These are phyloP conservation scores for Glandiceps talaboti DNA, from an alignment of 53 echinoderm and acorn worm genomes.

Conservation along the genomic window DNA sequence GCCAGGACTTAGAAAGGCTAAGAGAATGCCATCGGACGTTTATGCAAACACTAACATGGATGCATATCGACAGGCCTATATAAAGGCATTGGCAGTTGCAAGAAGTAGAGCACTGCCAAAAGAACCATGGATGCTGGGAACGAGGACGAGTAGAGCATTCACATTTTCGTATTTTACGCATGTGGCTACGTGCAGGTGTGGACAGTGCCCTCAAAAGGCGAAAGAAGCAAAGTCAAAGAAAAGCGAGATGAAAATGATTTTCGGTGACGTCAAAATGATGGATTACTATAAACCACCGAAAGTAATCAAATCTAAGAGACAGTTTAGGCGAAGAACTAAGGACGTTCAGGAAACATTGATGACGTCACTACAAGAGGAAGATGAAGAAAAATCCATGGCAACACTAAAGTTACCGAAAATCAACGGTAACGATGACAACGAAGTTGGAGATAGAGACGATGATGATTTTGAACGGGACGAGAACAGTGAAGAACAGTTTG, in stretches of 20 bases:
- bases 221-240: conserved; percentile 15
- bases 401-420: background rate
- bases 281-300: conserved; percentile 32
- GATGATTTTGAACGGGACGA: background rate
- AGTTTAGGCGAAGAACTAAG: background rate
- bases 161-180: conserved; percentile 63
- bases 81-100: conserved; percentile 37
- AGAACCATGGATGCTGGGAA: conserved; percentile 26
- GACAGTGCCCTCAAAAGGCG: conserved; percentile 25
- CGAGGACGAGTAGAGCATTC: conserved; percentile 35
- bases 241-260: conserved; percentile 34
- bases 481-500: background rate
- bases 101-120: conserved; percentile 29
- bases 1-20: background rate
- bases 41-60: conserved; percentile 2
- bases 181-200: conserved; percentile 33
- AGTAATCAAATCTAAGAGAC: background rate
- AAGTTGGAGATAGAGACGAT: background rate
- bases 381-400: background rate
- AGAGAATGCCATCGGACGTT: background rate
- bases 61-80: conserved; percentile 49
- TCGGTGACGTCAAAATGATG: conserved; percentile 52
- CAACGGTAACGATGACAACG: background rate
- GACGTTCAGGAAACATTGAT: background rate
- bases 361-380: background rate